A percentile compares a stretch with the other conserved stretches of the same genome.
phyloP scores from a whole-genome alignment of 2,113 vertebrate species.

The Varanus salvator region DNA sequence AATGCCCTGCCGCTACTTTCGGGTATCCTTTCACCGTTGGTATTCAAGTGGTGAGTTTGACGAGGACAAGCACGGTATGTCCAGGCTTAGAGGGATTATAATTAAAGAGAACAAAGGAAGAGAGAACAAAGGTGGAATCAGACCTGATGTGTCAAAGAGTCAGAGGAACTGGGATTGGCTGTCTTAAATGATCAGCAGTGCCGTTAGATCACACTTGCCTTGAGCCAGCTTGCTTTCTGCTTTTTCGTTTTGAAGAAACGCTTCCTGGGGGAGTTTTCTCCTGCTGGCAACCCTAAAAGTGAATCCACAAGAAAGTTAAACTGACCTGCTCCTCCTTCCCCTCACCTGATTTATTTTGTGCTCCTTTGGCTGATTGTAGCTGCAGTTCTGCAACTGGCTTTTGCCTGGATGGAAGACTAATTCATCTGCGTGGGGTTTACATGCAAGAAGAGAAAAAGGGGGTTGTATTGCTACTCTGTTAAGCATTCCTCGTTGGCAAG shows the following conservation, averaged over 20 bases:
- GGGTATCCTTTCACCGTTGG: slow-evolving; percentile 21
- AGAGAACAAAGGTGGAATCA: slow-evolving; percentile 46
- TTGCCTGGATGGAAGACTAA: too few relatives aligned
- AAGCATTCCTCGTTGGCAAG: too few relatives aligned
- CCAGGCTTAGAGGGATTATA: slow-evolving; percentile 53
- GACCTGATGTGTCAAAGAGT: background rate
- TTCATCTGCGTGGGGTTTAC: too few relatives aligned
- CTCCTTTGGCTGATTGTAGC: background rate
- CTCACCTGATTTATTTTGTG: background rate
- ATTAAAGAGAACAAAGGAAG: slow-evolving; percentile 57
- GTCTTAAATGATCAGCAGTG: slow-evolving; percentile 24
- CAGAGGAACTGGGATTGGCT: slow-evolving; percentile 10
- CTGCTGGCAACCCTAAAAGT: background rate
- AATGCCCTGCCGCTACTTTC: background rate
- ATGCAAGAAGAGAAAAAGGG: too few relatives aligned
- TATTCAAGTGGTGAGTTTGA: slow-evolving; percentile 36
- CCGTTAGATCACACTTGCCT: slow-evolving; percentile 41
- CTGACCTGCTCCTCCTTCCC: background rate
- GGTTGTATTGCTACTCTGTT: background rate
- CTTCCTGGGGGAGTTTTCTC: background rate
- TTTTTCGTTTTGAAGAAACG: slow-evolving; percentile 5
- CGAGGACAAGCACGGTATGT: slow-evolving; percentile 34
- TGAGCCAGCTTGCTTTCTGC: accelerated
- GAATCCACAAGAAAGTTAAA: too few relatives aligned
- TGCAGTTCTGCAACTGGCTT: too few relatives aligned